A percentile compares a stretch with the other conserved stretches of the same genome.
phyloP scores from a whole-genome alignment of 2,797 vertebrate genomes.

The Channa striata region DNA sequence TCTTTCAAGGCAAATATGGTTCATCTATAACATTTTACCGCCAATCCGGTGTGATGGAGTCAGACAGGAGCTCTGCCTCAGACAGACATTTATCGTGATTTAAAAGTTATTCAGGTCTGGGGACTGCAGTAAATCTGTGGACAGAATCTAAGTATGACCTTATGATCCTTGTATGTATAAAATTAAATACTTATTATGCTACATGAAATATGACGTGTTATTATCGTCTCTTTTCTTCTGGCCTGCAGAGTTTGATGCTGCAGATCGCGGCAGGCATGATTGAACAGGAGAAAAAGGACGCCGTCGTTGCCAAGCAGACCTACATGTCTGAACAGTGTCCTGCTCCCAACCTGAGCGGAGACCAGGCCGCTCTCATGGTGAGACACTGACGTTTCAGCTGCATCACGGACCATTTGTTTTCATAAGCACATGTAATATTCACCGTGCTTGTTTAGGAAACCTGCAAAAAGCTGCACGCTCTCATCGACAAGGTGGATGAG shows the following conservation, averaged over 20 bases:
- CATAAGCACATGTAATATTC: neutral
- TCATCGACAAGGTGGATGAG: constrained; percentile 91
- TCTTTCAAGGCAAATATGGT: too few species aligned
- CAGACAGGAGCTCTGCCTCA: too few species aligned
- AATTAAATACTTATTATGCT: too few species aligned
- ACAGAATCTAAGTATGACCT: too few species aligned
- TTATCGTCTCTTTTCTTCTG: neutral
- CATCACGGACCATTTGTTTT: neutral
- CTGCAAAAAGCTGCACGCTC: constrained; percentile 88
- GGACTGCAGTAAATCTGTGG: too few species aligned
- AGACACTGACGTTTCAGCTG: neutral
- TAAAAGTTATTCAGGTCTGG: too few species aligned
- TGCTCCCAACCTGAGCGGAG: constrained; percentile 34
- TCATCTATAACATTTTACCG: too few species aligned
- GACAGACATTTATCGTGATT: too few species aligned
- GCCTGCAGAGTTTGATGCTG: constrained; percentile 85
- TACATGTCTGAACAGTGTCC: constrained; percentile 72
- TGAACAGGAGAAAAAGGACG: constrained; percentile 66
- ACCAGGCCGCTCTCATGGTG: constrained; percentile 77
- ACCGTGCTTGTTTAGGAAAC: constrained; percentile 82
- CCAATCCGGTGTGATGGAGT: too few species aligned
- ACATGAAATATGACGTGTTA: too few species aligned
- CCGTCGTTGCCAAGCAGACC: constrained; percentile 39
- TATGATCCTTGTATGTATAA: too few species aligned
- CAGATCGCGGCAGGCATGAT: constrained; percentile 70